Evolutionary conservation across 2,797 vertebrate species (phyloP).

Genomic region (Hypotaenidia philippensis): DNA sequence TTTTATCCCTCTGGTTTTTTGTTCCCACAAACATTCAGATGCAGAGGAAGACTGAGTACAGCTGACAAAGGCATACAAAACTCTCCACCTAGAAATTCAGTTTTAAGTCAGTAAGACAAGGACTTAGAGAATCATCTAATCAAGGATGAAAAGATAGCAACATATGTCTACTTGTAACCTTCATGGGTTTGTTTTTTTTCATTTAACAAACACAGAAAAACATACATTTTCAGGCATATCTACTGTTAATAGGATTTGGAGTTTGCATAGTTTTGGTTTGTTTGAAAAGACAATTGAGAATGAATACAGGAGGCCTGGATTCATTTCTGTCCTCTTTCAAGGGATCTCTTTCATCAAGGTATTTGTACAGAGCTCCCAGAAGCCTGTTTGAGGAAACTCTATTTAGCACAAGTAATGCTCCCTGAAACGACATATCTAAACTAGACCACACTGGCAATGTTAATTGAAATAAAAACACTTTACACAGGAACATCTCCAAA

Average conservation of each 20-base stretch:
- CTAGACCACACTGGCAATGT: not conserved
- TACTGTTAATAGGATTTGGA: not conserved
- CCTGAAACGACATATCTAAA: not conserved
- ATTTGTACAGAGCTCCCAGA: not conserved
- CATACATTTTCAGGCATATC: not conserved
- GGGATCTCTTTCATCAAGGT: not conserved
- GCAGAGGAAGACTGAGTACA: not conserved
- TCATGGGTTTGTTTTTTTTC: not conserved
- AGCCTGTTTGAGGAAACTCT: not conserved
- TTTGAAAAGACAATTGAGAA: not conserved
- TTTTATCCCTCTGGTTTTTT: not conserved
- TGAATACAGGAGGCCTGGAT: not conserved
- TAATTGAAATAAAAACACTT: not conserved
- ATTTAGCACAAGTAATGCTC: not conserved
- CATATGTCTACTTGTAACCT: not conserved
- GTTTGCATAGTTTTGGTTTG: not conserved
- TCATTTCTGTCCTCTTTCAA: not conserved
- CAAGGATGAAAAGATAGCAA: not conserved
- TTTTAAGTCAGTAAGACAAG: not conserved
- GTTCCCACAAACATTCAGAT: not conserved
- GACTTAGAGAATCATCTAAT: not conserved
- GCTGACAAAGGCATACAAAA: not conserved
- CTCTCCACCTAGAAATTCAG: not conserved
- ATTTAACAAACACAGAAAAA: not conserved
- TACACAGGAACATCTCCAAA: not conserved